A percentile compares a stretch with the other conserved stretches of the same genome.
phyloP scores from a whole-genome alignment of 1,140 invertebrate genomes.

The Hylaeus volcanicus region DNA sequence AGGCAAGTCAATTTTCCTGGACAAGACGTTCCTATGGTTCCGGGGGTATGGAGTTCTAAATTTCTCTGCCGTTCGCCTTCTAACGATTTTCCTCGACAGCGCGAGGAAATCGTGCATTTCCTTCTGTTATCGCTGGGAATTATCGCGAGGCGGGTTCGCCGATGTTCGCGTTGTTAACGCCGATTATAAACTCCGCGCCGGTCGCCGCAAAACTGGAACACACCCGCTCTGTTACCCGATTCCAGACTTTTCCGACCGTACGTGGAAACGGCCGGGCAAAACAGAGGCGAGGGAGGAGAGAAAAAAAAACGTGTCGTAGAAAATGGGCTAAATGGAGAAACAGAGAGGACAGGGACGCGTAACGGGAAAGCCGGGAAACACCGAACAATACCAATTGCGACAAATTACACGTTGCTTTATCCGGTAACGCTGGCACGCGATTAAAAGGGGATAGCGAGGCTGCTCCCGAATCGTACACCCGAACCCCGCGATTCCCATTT shows the following conservation, averaged over 20 bases:
- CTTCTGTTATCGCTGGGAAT: neutral
- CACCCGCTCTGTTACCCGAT: slow-evolving; percentile 40
- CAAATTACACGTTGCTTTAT: slow-evolving; percentile 47
- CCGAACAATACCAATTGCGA: slow-evolving; percentile 39
- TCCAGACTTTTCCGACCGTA: slow-evolving; percentile 23
- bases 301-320: slow-evolving; percentile 5
- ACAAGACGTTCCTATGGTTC: too few relatives aligned
- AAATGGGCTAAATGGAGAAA: slow-evolving; percentile 11
- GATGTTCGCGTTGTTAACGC: slow-evolving; percentile 57
- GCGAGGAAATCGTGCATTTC: too few relatives aligned
- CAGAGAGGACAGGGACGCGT: neutral
- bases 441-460: slow-evolving; percentile 33
- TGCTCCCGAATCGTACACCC: slow-evolving; percentile 2
- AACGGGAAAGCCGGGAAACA: slow-evolving; percentile 36
- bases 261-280: slow-evolving; percentile 19
- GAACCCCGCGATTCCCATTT: slow-evolving; percentile 9
- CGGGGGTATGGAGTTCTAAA: neutral
- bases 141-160: slow-evolving; percentile 45
- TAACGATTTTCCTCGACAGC: neutral
- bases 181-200: slow-evolving; percentile 68
- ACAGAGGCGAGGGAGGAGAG: neutral
- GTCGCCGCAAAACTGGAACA: slow-evolving; percentile 55
- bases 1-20: too few relatives aligned
- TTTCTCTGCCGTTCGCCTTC: neutral
- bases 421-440: slow-evolving; percentile 18